Percentiles rank a stretch among this genome's conserved stretches.
Conservation (phyloP, 2,797 vertebrate genomes). For the Sardinella longiceps region DNA sequence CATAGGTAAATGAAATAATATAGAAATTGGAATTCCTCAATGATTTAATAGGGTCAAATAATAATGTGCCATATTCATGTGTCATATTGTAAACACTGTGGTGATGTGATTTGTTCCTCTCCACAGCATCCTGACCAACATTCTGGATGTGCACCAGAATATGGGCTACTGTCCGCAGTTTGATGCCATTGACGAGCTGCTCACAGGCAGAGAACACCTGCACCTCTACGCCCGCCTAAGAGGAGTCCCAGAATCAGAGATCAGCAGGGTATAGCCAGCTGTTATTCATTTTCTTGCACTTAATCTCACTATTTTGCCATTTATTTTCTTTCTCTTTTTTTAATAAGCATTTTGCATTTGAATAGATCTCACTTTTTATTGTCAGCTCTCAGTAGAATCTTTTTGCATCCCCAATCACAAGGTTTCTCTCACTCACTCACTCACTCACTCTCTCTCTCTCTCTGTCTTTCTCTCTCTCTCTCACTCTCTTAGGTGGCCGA, state of each 20-base stretch:
- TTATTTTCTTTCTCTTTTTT: neutral
- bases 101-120: neutral
- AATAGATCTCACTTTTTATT: neutral
- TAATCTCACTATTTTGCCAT: neutral
- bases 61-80: neutral
- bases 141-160: conserved; percentile 88
- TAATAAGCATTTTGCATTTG: neutral
- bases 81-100: neutral
- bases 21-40: neutral
- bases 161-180: conserved; percentile 98
- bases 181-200: conserved; percentile 90
- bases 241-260: conserved; percentile 86
- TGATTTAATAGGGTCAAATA: neutral
- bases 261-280: conserved; percentile 79
- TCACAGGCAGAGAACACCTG: conserved; percentile 92
- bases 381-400: neutral
- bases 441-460: conserved; percentile 11
- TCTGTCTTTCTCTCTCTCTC: neutral
- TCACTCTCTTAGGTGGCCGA: conserved; percentile 80
- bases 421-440: neutral
- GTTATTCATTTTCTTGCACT: neutral
- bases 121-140: conserved; percentile 85
- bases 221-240: conserved; percentile 88
- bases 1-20: conserved; percentile 73
- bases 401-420: neutral